These are phyloP conservation scores for Tylochromis polylepis DNA, from an alignment of 2,113 vertebrate species.

Conservation along the genomic window DNA sequence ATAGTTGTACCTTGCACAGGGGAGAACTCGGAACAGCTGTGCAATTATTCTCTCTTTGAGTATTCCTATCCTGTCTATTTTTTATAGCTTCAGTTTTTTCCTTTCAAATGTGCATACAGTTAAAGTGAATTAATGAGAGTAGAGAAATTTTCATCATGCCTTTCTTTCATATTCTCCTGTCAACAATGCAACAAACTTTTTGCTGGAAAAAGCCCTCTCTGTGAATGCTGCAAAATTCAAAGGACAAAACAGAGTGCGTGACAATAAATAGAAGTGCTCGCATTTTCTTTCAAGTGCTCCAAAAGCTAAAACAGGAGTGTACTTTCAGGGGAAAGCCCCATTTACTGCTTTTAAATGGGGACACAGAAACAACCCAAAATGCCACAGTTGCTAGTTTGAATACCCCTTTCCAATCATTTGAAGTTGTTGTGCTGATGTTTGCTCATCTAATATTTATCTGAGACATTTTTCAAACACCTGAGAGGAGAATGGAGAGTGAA, in stretches of 20 bases:
- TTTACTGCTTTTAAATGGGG: background rate
- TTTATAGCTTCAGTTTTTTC: background rate
- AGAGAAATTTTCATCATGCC: background rate
- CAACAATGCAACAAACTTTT: slow-evolving; percentile 8
- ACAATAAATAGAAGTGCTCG: background rate
- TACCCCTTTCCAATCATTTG: background rate
- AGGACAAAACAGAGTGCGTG: background rate
- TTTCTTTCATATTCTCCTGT: background rate
- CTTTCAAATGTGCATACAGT: background rate
- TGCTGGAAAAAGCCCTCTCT: background rate
- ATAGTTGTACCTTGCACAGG: background rate
- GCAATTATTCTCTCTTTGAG: background rate
- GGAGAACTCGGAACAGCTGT: background rate
- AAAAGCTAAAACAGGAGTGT: background rate
- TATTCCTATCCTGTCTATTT: background rate
- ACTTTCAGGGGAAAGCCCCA: background rate
- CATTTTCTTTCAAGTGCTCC: background rate
- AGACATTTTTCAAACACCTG: slow-evolving; percentile 44
- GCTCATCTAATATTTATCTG: slow-evolving; percentile 55
- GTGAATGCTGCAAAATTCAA: background rate
- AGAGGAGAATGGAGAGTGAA: slow-evolving; percentile 11
- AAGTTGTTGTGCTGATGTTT: slow-evolving; percentile 40
- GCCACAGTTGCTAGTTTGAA: slow-evolving; percentile 15
- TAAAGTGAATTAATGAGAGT: slow-evolving; percentile 6
- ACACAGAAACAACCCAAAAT: slow-evolving; percentile 19